Evolutionary conservation across 2,113 vertebrate genomes (phyloP), one percentile per base, ranked within the genome.

Genomic region (Heteronetta atricapilla): DNA sequence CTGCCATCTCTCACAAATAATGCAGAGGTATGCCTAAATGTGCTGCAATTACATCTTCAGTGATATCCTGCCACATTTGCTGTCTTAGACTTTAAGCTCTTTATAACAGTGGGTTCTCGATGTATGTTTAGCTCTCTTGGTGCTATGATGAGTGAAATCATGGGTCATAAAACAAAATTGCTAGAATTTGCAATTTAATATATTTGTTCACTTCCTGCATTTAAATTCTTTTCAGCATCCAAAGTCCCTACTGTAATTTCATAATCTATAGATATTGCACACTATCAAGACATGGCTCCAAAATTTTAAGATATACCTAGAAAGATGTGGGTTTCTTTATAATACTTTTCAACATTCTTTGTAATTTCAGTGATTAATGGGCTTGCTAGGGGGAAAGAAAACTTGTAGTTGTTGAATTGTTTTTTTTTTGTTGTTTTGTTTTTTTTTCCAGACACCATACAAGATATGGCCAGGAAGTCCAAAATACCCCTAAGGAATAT

Each of bases 391-490:
- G 46, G 46, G 20, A 48, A 48, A 48, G 46, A 48, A 48, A 22
- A 48, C 46, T 48, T 48, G 46, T 21, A 48, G 46, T 48, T 48
- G 46, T 48, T 48, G 46, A 6, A 10, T 12, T 50, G 7, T 50
- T 22, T 23, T 23, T 2, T 44, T 44, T 4, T 40, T 40, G 8
- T 52, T 50, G 2, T 38, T 23, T 13, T 36, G 62, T 59, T 38
- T 4, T 0, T 16, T 2, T 6, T 26, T 7, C 23, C 20, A 38
- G n/a, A 52, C 44, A 53, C 38, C 38, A 18, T 1, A 4, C 6
- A 60, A 80, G 38, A 56, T 7, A 56, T 13, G 3, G 15, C 16
- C 52, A 46, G 10, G 14, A 84, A 81, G 23, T 86, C 48, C 34
- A 88, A 79, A 86, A 72, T 48, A 62, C 28, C 20, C 80, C 21